phyloP scores from a whole-genome alignment of 2,888 invertebrate species.

The Spilosoma lubricipeda region DNA sequence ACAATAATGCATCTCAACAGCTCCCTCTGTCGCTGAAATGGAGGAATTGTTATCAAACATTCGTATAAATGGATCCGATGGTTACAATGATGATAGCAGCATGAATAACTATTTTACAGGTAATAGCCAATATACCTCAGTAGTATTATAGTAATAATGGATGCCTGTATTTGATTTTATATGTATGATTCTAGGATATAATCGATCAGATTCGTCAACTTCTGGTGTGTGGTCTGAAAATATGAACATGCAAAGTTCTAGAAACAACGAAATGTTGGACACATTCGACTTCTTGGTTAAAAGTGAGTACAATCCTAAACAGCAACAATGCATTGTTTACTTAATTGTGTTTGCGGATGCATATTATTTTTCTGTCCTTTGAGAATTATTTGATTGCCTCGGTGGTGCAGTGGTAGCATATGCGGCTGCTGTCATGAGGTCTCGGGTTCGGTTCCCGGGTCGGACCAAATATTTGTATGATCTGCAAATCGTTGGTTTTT shows the following conservation, averaged over 20 bases:
- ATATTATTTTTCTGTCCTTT: not conserved
- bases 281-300: conserved; percentile 79
- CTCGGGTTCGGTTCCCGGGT: too few relatives aligned
- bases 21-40: conserved; percentile 66
- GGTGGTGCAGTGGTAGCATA: too few relatives aligned
- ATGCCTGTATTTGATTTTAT: not conserved
- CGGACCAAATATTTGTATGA: too few relatives aligned
- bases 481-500: too few relatives aligned
- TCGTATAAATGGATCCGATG: conserved; percentile 78
- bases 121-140: conserved; percentile 23
- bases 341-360: not conserved
- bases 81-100: conserved; percentile 63
- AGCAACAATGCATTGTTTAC: not conserved
- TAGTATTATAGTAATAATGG: not conserved
- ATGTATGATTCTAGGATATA: conserved; percentile 34
- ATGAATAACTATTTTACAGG: conserved; percentile 64
- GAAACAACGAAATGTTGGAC: conserved; percentile 69
- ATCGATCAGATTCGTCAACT: conserved; percentile 41
- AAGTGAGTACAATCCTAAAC: conserved; percentile 53
- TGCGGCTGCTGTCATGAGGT: too few relatives aligned
- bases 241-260: conserved; percentile 45
- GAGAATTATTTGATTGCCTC: too few relatives aligned
- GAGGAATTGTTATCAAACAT: conserved; percentile 83
- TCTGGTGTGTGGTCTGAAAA: conserved; percentile 60
- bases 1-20: conserved; percentile 44